Conservation (phyloP, 1,140 invertebrate species). For the Cydia amplana region DNA sequence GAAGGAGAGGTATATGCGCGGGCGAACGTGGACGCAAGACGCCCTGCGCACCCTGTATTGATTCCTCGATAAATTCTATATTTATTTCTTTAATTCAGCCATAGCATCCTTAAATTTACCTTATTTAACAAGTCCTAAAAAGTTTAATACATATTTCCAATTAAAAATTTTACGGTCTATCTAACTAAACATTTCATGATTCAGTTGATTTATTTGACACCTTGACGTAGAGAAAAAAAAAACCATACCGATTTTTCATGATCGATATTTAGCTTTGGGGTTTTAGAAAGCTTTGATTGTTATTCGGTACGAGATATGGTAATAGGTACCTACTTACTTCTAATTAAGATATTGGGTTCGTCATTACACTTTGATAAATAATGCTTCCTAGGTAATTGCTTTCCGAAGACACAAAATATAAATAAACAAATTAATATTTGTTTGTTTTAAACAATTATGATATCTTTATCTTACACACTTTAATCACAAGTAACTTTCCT, state of each 20-base stretch:
- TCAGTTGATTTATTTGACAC: neutral
- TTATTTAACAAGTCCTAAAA: too few relatives aligned
- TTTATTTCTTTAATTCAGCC: constrained; percentile 66
- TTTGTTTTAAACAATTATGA: too few relatives aligned
- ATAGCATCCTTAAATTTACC: constrained; percentile 39
- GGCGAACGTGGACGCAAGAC: constrained; percentile 58
- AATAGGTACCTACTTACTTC: neutral
- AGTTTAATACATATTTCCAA: too few relatives aligned
- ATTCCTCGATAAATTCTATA: constrained; percentile 64
- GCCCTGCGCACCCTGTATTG: constrained; percentile 70
- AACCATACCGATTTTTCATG: constrained; percentile 7
- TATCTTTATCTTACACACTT: too few relatives aligned
- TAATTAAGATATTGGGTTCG: neutral
- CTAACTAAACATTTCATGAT: too few relatives aligned
- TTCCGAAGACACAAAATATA: too few relatives aligned
- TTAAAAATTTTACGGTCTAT: too few relatives aligned
- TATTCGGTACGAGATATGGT: neutral
- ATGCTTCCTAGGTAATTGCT: too few relatives aligned
- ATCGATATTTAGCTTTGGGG: constrained; percentile 1
- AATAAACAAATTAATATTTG: too few relatives aligned
- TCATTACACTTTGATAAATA: neutral
- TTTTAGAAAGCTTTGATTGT: neutral
- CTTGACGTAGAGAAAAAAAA: neutral
- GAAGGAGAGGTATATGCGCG: constrained; percentile 38
- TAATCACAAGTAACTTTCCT: too few relatives aligned